Evolutionary conservation across 2,797 vertebrate genomes (phyloP), one percentile per base, ranked within the genome.

Genomic region (Margarornis squamiger): DNA sequence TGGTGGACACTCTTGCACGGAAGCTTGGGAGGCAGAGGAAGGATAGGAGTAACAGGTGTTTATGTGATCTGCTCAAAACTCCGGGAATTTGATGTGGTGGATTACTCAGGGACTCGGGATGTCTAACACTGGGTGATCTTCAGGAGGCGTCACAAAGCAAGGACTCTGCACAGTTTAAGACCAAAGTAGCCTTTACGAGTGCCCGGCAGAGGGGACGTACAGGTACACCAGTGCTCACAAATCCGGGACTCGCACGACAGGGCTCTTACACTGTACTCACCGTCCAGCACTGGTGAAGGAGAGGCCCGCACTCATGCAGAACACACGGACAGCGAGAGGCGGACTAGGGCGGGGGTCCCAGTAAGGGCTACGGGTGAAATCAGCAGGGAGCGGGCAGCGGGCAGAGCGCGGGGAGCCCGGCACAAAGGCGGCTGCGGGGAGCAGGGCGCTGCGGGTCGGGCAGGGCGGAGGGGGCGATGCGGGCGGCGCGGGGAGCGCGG

Each of bases 31-130:
- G 62, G 74, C 30, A 7, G 52, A 70, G 52, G 58, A 14, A 74
- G 46, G 46, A 81, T 39, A 27, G 46, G 45, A 95, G 94, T 80
- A 95, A 95, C 96, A 96, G 95, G 96, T 95, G 95, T 78, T 83
- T 38, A 17, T 10, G 88, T 30, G 79, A 83, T 71, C 72, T 43
- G 49, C 29, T 54, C 41, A 23, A 83, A 95, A 92, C 82, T 92
- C 83, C 1, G 58, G 45, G 58, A 91, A 34, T 79, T 27, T 5
- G 39, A 66, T 23, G 81, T 9, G 74, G 67, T 11, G 75, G 48
- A 59, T 52, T 38, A 62, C 43, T 52, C 26, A 2, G 29, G 59
- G 67, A 43, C n/a, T 36, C 1, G 0, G 41, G 55, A 62, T 16
- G 24, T 36, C 83, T 61, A 52, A 57, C 4, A 10, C 5, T 5